Percentiles rank a stretch among this genome's conserved stretches.
Evolutionary conservation across 2,113 vertebrate genomes (phyloP).

Genomic region (Ageneiosus marmoratus): DNA sequence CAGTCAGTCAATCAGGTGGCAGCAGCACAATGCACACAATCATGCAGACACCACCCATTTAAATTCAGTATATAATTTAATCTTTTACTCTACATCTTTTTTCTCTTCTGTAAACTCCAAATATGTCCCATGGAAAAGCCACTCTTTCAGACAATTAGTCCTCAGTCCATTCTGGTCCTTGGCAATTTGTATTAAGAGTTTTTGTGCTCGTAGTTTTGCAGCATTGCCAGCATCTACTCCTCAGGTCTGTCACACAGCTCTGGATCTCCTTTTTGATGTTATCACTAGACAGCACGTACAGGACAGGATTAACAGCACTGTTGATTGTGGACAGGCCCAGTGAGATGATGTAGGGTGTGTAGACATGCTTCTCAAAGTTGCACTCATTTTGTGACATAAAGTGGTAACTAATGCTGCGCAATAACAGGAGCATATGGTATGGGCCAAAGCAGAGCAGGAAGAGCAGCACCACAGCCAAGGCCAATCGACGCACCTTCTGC

Average conservation of each 20-base stretch:
- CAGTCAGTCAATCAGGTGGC: too few relatives aligned
- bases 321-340: conserved; percentile 82
- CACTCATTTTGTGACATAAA: conserved; percentile 53
- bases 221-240: not conserved
- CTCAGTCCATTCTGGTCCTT: conserved; percentile 3
- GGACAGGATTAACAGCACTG: conserved; percentile 80
- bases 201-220: conserved; percentile 38
- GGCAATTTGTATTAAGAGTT: conserved; percentile 44
- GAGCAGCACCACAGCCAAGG: conserved; percentile 73
- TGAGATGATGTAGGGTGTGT: conserved; percentile 71
- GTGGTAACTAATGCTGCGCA: conserved; percentile 67
- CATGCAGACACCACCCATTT: too few relatives aligned
- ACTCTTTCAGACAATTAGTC: not conserved
- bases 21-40: too few relatives aligned
- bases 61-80: too few relatives aligned
- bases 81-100: not conserved
- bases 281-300: conserved; percentile 81
- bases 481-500: conserved; percentile 70
- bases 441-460: conserved; percentile 87
- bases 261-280: conserved; percentile 73
- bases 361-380: conserved; percentile 67
- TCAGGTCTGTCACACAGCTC: conserved; percentile 53
- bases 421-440: conserved; percentile 81
- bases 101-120: not conserved
- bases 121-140: not conserved